phyloP scores from a whole-genome alignment of 1,140 invertebrate species.

The Daktulosphaira vitifoliae region DNA sequence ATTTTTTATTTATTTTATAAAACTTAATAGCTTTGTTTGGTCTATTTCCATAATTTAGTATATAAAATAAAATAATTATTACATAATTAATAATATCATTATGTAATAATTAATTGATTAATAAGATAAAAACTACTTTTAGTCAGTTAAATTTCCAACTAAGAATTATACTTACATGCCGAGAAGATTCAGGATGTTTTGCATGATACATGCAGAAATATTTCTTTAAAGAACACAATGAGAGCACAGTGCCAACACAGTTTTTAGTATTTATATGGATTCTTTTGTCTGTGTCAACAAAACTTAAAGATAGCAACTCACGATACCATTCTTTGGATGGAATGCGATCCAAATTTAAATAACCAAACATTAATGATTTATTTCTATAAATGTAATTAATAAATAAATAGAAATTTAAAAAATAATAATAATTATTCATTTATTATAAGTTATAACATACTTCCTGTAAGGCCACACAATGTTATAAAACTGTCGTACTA shows the following conservation, averaged over 20 bases:
- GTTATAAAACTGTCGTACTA: slow-evolving; percentile 84
- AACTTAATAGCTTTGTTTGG: no score
- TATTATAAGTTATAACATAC: slow-evolving; percentile 47
- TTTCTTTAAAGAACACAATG: slow-evolving; percentile 89
- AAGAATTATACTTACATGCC: slow-evolving; percentile 3
- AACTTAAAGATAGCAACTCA: slow-evolving; percentile 71
- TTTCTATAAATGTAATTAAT: slow-evolving; percentile 54
- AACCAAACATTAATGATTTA: slow-evolving; percentile 88
- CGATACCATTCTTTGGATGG: slow-evolving; percentile 74
- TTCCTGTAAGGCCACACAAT: slow-evolving; percentile 91
- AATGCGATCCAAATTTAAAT: slow-evolving; percentile 83
- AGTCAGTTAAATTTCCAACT: no score
- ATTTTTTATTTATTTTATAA: no score
- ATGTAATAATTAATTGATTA: no score
- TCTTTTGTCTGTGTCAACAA: slow-evolving; percentile 63
- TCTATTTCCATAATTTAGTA: no score
- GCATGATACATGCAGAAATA: slow-evolving; percentile 99
- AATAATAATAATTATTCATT: slow-evolving; percentile 26
- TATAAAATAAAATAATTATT: no score
- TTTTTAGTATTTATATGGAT: slow-evolving; percentile 91
- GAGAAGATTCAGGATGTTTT: slow-evolving; percentile 58
- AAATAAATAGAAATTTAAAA: slow-evolving; percentile 29
- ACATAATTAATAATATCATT: no score
- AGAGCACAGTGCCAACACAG: slow-evolving; percentile 92
- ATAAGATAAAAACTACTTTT: no score